A percentile compares a stretch with the other conserved stretches of the same genome.
phyloP scores from a whole-genome alignment of 2,888 invertebrate species.

The Opisthograptis luteolata region DNA sequence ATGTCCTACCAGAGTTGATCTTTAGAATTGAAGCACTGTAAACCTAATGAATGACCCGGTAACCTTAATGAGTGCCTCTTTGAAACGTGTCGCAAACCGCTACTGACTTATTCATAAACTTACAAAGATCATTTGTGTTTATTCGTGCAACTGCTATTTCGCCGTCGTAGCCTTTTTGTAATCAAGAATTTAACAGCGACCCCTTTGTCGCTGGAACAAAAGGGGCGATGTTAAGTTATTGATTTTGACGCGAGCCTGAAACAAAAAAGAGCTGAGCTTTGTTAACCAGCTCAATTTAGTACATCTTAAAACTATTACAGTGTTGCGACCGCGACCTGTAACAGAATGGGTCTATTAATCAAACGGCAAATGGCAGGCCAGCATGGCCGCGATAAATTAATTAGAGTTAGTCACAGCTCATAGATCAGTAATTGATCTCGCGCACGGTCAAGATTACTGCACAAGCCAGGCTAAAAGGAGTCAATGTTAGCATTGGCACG shows the following conservation, averaged over 20 bases:
- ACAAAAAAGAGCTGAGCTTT: too few relatives aligned
- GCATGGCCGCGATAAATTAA: slow-evolving; percentile 7
- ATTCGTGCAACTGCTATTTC: not conserved
- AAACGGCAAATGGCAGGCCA: not conserved
- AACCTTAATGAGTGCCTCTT: slow-evolving; percentile 1
- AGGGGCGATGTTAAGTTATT: too few relatives aligned
- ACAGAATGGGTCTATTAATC: not conserved
- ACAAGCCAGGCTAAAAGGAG: too few relatives aligned
- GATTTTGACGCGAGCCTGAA: not conserved
- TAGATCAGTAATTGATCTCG: not conserved
- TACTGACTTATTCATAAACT: too few relatives aligned
- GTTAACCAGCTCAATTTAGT: too few relatives aligned
- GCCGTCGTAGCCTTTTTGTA: too few relatives aligned
- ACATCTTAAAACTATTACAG: not conserved
- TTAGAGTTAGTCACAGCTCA: slow-evolving; percentile 1
- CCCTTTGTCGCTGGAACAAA: too few relatives aligned
- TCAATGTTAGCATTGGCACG: not conserved
- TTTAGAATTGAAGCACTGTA: too few relatives aligned
- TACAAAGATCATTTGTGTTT: not conserved
- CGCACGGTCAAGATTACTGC: too few relatives aligned
- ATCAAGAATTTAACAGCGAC: too few relatives aligned
- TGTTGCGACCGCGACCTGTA: not conserved
- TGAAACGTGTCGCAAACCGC: not conserved
- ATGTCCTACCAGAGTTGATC: too few relatives aligned
- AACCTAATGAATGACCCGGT: too few relatives aligned